A percentile compares a stretch with the other conserved stretches of the same genome.
Conservation (phyloP, 2,888 invertebrate species). For the Baccha elongata region DNA sequence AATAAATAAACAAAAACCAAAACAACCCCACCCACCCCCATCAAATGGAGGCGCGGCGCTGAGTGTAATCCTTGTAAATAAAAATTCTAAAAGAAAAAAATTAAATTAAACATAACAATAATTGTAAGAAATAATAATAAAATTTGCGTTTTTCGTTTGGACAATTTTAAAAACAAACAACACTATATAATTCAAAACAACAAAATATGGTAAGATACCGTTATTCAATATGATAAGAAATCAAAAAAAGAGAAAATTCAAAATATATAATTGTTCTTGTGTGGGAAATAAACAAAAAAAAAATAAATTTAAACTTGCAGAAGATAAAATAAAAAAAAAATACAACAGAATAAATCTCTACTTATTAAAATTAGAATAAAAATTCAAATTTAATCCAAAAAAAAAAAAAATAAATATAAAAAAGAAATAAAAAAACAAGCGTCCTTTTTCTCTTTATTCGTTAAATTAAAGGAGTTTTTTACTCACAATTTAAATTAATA, state of each 20-base stretch:
- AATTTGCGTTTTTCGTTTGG: constrained; percentile 45
- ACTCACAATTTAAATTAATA: background rate
- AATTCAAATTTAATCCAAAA: constrained; percentile 44
- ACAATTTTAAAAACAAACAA: constrained; percentile 48
- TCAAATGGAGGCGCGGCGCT: constrained; percentile 40
- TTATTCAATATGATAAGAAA: constrained; percentile 43
- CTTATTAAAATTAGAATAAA: constrained; percentile 21
- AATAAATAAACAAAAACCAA: constrained; percentile 19
- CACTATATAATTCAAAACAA: constrained; percentile 27
- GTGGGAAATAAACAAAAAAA: constrained; percentile 32
- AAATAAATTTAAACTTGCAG: constrained; percentile 27
- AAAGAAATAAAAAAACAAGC: constrained; percentile 21
- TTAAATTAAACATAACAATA: constrained; percentile 50
- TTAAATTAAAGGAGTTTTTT: background rate
- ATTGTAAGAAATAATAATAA: constrained; percentile 33
- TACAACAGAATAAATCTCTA: constrained; percentile 32
- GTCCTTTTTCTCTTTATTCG: constrained; percentile 47
- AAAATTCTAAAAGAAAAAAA: constrained; percentile 54
- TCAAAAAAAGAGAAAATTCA: constrained; percentile 20
- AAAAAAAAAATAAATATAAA: constrained; percentile 23
- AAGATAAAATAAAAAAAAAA: constrained; percentile 24
- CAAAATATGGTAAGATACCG: constrained; percentile 20
- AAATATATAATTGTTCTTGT: constrained; percentile 53
- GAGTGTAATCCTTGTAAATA: constrained; percentile 66
- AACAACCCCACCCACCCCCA: constrained; percentile 30